These are phyloP conservation scores for Amazona vittata DNA, from an alignment of 2,113 vertebrate species.

Conservation along the genomic window DNA sequence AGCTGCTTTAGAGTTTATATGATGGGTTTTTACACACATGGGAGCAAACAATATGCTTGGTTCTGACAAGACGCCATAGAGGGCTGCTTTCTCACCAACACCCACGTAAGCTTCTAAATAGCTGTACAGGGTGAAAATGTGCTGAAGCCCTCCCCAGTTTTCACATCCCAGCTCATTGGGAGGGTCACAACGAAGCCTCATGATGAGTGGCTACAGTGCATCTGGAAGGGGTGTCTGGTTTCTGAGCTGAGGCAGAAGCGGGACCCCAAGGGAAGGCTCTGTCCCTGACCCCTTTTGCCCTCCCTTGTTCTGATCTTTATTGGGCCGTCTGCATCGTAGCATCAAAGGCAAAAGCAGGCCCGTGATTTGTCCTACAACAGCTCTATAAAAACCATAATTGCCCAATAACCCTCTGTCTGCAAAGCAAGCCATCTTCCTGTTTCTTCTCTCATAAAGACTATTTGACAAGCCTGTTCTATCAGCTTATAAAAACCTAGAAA, in stretches of 20 bases:
- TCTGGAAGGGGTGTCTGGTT: conserved; percentile 63
- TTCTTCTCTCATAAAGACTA: conserved; percentile 81
- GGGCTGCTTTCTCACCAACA: neutral
- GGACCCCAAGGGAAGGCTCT: conserved; percentile 70
- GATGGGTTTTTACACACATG: neutral
- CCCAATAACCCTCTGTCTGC: conserved; percentile 81
- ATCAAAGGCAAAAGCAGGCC: conserved; percentile 79
- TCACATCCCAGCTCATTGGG: neutral
- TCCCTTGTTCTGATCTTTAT: conserved; percentile 82
- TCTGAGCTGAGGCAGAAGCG: conserved; percentile 64
- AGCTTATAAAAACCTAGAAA: conserved; percentile 77
- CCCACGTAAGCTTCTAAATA: neutral
- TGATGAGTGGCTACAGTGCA: neutral
- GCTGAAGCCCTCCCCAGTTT: neutral
- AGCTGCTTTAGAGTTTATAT: neutral
- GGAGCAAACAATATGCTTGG: neutral
- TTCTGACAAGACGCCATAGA: neutral
- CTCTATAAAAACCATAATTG: conserved; percentile 83
- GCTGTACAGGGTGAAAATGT: neutral
- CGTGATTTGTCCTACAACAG: conserved; percentile 79
- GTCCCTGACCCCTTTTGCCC: conserved; percentile 76
- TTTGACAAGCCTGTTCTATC: conserved; percentile 77
- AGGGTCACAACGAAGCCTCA: neutral
- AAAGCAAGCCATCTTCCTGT: conserved; percentile 81
- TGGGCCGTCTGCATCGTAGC: conserved; percentile 74